Conservation (phyloP, 64 coral and sea anemone species). For the Trachythela sp. region DNA sequence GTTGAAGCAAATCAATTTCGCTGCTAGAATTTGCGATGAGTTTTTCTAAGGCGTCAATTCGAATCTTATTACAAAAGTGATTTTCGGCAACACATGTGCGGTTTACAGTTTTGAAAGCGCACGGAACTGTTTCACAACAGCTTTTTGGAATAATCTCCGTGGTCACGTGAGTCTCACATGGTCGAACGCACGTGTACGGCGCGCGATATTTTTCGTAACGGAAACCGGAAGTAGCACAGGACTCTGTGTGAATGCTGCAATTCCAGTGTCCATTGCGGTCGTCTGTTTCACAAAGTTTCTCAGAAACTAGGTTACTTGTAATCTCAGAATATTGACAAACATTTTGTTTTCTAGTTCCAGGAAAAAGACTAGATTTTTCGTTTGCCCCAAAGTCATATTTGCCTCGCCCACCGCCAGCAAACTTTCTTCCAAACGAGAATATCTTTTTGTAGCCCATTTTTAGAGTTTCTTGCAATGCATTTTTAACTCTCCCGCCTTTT, state of each 20-base stretch:
- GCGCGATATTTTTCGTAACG: background rate
- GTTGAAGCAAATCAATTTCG: background rate
- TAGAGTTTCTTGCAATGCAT: background rate
- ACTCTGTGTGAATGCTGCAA: background rate
- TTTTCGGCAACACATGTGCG: background rate
- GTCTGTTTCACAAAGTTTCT: background rate
- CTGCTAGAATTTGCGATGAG: background rate
- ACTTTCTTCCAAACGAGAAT: background rate
- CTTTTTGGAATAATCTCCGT: background rate
- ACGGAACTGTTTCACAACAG: background rate
- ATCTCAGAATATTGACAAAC: background rate
- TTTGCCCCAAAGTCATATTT: background rate
- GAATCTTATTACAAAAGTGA: background rate
- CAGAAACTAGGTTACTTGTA: background rate
- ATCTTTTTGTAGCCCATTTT: background rate
- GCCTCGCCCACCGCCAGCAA: too few species aligned
- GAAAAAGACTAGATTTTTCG: background rate
- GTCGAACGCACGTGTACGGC: background rate
- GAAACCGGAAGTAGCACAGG: background rate
- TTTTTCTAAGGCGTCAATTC: background rate
- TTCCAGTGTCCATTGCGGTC: slow-evolving; percentile 15
- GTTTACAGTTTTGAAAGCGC: background rate
- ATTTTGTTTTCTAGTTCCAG: background rate
- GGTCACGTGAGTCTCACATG: background rate
- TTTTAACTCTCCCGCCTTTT: background rate